phyloP scores from a whole-genome alignment of 2,797 vertebrate species.

The Pagetopsis macropterus region DNA sequence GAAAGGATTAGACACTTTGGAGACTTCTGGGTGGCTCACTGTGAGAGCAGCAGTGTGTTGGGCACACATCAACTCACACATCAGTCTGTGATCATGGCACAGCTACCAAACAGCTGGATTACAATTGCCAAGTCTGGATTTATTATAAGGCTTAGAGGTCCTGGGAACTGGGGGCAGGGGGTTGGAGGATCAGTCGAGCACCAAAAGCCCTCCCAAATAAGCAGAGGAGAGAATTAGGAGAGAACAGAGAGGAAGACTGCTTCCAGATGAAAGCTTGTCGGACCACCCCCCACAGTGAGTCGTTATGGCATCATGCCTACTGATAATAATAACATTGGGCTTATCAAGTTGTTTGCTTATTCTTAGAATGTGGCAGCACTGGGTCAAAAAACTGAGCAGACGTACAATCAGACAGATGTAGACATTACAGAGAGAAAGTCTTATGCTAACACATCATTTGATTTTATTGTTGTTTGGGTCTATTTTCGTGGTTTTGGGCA shows the following conservation, averaged over 20 bases:
- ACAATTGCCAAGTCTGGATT: constrained; percentile 40
- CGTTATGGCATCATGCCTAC: not conserved
- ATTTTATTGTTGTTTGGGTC: not conserved
- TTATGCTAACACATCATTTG: no score
- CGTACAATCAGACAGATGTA: not conserved
- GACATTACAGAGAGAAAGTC: not conserved
- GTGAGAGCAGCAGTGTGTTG: constrained; percentile 27
- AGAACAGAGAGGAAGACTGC: constrained; percentile 4
- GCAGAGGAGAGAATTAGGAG: constrained; percentile 1
- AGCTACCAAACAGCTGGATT: constrained; percentile 47
- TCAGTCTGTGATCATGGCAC: constrained; percentile 47
- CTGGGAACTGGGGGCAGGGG: constrained; percentile 25
- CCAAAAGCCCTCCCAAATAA: constrained; percentile 3
- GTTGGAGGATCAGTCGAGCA: not conserved
- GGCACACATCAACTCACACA: constrained; percentile 59
- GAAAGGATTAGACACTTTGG: constrained; percentile 57
- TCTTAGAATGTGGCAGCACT: not conserved
- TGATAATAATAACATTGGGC: not conserved
- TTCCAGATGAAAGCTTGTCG: not conserved
- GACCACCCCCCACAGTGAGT: not conserved
- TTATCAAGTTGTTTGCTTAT: not conserved
- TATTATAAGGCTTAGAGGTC: constrained; percentile 44
- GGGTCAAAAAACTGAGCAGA: not conserved
- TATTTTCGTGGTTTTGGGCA: not conserved
- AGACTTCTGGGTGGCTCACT: constrained; percentile 44